Percentiles rank a stretch among this genome's conserved stretches.
These are phyloP conservation scores for Cyclopterus lumpus DNA, from an alignment of 2,797 vertebrate species.

Conservation along the genomic window DNA sequence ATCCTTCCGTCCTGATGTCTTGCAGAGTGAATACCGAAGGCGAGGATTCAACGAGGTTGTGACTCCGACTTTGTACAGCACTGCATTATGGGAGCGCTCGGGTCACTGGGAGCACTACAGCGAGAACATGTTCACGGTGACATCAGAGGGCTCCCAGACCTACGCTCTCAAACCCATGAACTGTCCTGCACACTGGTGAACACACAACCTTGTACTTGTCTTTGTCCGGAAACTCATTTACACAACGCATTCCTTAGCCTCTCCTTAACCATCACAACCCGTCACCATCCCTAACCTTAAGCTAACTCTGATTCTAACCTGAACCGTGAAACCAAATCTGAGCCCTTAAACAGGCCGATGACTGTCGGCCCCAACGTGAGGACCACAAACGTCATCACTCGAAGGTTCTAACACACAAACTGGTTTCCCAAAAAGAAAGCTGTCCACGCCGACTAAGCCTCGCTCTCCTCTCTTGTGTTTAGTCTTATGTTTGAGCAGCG, in stretches of 20 bases:
- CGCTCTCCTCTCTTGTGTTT: slow-evolving; percentile 24
- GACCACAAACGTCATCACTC: background rate
- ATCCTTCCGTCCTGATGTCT: slow-evolving; percentile 50
- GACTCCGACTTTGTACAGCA: slow-evolving; percentile 92
- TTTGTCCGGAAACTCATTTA: background rate
- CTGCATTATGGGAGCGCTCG: slow-evolving; percentile 90
- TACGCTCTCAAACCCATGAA: slow-evolving; percentile 97
- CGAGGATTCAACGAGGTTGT: slow-evolving; percentile 93
- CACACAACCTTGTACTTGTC: background rate
- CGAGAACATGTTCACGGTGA: slow-evolving; percentile 91
- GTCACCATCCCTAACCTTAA: background rate
- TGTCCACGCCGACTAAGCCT: background rate
- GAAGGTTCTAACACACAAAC: background rate
- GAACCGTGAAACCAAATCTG: background rate
- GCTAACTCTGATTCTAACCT: background rate
- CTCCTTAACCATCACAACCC: background rate
- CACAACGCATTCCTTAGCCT: background rate
- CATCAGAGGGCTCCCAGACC: slow-evolving; percentile 75
- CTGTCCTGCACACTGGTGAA: slow-evolving; percentile 94
- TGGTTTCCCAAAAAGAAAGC: background rate
- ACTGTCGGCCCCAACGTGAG: no score
- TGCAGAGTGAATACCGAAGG: slow-evolving; percentile 87
- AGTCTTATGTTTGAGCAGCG: slow-evolving; percentile 95
- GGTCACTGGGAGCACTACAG: slow-evolving; percentile 97
- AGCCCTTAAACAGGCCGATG: background rate